Conservation (phyloP, 2,797 vertebrate species). For the Cyclopterus lumpus region DNA sequence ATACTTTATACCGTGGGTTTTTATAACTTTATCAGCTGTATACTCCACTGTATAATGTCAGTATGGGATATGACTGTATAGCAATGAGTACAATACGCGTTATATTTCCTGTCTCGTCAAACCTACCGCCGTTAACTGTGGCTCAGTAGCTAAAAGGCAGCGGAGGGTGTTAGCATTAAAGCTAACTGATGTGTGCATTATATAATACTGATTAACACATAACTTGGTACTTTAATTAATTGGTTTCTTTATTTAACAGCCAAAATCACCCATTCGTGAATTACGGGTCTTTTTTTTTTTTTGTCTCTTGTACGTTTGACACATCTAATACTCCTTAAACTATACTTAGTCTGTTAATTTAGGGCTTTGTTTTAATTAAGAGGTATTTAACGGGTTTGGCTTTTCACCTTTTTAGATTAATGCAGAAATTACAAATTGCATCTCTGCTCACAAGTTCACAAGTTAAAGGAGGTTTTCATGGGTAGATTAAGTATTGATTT, state of each 20-base stretch:
- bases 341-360: neutral
- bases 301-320: neutral
- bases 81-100: neutral
- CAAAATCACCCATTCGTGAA: neutral
- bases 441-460: neutral
- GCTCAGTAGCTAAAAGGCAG: neutral
- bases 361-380: neutral
- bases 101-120: neutral
- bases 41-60: slow-evolving; percentile 4
- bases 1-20: slow-evolving; percentile 12
- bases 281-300: neutral
- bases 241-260: neutral
- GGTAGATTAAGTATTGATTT: neutral
- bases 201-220: neutral
- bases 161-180: neutral
- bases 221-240: neutral
- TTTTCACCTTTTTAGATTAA: neutral
- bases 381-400: neutral
- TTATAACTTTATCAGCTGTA: slow-evolving; percentile 25
- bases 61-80: neutral
- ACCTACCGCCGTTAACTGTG: neutral
- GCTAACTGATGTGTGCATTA: neutral
- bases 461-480: neutral
- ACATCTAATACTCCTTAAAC: no score
- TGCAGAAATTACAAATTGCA: neutral